Evolutionary conservation across 2,888 invertebrate genomes (phyloP).

Genomic region (Amphipyra tragopoginis): DNA sequence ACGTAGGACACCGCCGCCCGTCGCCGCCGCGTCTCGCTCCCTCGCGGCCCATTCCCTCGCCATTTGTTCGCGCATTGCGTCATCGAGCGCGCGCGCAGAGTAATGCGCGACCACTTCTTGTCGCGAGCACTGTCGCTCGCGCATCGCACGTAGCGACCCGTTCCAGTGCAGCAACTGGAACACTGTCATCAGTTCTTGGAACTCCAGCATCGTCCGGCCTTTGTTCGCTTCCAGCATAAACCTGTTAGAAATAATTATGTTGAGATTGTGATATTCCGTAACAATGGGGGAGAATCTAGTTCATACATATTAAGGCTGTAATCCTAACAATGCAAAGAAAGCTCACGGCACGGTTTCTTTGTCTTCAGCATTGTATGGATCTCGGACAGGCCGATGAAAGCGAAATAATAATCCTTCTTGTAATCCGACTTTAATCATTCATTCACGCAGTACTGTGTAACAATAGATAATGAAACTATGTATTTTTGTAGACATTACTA

Average conservation of each 20-base stretch:
- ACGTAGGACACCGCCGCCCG: slow-evolving; percentile 91
- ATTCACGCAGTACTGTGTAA: slow-evolving; percentile 12
- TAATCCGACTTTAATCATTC: slow-evolving; percentile 31
- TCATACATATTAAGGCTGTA: slow-evolving; percentile 20
- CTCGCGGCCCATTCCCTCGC: slow-evolving; percentile 98
- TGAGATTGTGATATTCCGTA: slow-evolving; percentile 3
- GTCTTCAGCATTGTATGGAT: slow-evolving; percentile 38
- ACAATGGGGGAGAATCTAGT: slow-evolving; percentile 31
- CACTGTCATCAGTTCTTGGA: slow-evolving; percentile 99
- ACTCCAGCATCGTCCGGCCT: slow-evolving; percentile 98
- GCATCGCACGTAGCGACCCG: slow-evolving; percentile 98
- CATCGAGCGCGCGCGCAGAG: slow-evolving; percentile 97
- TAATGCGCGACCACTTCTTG: slow-evolving; percentile 97
- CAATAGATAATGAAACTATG: slow-evolving; percentile 40
- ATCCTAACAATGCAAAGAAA: slow-evolving; percentile 41
- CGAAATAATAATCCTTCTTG: slow-evolving; percentile 44
- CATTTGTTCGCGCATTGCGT: slow-evolving; percentile 99
- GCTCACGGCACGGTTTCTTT: slow-evolving; percentile 37
- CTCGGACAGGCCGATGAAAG: slow-evolving; percentile 48
- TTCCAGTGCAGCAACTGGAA: slow-evolving; percentile 99
- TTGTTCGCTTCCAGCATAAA: slow-evolving; percentile 95
- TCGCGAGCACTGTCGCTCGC: slow-evolving; percentile 97
- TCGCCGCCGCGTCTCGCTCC: slow-evolving; percentile 76
- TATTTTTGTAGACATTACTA: slow-evolving; percentile 24
- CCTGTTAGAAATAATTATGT: slow-evolving; percentile 73